Conservation (phyloP, 2,888 invertebrate genomes). For the Melipona bicolor region DNA sequence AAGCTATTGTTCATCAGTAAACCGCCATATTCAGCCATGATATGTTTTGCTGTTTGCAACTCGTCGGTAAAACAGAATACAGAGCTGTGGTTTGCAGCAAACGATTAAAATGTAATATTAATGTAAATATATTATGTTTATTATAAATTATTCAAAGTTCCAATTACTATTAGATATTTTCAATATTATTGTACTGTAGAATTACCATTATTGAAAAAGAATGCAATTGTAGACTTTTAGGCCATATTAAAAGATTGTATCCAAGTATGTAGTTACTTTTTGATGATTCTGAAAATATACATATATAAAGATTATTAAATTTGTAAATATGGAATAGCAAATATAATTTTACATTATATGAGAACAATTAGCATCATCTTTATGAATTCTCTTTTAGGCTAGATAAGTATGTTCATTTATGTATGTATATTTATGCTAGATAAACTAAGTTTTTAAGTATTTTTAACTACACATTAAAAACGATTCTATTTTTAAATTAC, state of each 20-base stretch:
- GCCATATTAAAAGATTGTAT: constrained; percentile 8
- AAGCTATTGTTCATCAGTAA: constrained; percentile 61
- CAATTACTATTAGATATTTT: not conserved
- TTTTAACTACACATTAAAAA: not conserved
- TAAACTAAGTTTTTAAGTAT: not conserved
- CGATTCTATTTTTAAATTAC: not conserved
- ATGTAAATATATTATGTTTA: not conserved
- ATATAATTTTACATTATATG: not conserved
- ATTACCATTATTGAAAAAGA: constrained; percentile 1
- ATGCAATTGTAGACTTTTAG: not conserved
- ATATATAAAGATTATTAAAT: constrained; percentile 11
- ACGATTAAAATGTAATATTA: constrained; percentile 32
- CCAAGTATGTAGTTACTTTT: constrained; percentile 1
- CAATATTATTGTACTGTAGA: not conserved
- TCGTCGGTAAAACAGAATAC: constrained; percentile 72
- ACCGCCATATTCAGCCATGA: constrained; percentile 75
- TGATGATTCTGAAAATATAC: constrained; percentile 14
- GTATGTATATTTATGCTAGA: too few relatives aligned
- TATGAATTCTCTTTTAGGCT: not conserved
- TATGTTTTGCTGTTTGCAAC: constrained; percentile 67
- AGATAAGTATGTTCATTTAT: not conserved
- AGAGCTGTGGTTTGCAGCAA: constrained; percentile 63
- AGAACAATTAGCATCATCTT: not conserved
- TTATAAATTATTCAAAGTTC: not conserved
- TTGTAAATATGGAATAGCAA: not conserved